Base-by-base conservation (phyloP, 2,113 vertebrate species). In the Orcinus orca region DNA sequence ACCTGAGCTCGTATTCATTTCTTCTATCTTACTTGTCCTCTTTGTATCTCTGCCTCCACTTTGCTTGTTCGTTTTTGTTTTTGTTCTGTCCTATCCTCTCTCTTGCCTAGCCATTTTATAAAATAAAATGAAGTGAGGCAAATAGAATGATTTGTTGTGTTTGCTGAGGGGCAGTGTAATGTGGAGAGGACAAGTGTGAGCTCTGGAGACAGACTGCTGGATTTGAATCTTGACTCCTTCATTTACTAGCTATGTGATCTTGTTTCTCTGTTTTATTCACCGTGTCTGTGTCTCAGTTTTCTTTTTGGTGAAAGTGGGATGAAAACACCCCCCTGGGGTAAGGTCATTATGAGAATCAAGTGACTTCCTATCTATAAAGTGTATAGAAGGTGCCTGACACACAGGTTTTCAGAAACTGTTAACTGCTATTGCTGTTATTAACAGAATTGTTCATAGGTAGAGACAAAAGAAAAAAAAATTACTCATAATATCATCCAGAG, bases 391-490 rank as follows among this genome's bases (percentile, higher is more conserved):
- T 33, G 36, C 18, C 62, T 81, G n/a, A 33, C 23, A 5, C 23
- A 81, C 33, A 85, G n/a, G 26, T 74, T 62, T 41, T 90, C 33
- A 44, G 44, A 36, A 90, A 81, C 8, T 31, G 31, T 80, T 71
- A 55, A 55, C 50, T 62, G 26, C 26, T 77, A 0, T 85, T 82
- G 74, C 33, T 81, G 1, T 89, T 86, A 73, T 11, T 85, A 36
- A 70, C 81, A 63, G 50, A 60, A 47, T 89, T 92, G 33, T 90
- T 71, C 63, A 58, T 9, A 68, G 68, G 29, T 7, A 70, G 63
- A 95, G 47, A 96, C 73, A 86, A n/a, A 91, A 81, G 31, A 83
- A 87, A 95, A 77, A 58, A 58, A 71, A 53, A 26, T 67, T 90
- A 80, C 5, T n/a, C 21, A 31, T 83, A 33, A 29, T 80, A 44